Conservation (phyloP, 2,888 invertebrate genomes). For the Ectropis crepuscularia region DNA sequence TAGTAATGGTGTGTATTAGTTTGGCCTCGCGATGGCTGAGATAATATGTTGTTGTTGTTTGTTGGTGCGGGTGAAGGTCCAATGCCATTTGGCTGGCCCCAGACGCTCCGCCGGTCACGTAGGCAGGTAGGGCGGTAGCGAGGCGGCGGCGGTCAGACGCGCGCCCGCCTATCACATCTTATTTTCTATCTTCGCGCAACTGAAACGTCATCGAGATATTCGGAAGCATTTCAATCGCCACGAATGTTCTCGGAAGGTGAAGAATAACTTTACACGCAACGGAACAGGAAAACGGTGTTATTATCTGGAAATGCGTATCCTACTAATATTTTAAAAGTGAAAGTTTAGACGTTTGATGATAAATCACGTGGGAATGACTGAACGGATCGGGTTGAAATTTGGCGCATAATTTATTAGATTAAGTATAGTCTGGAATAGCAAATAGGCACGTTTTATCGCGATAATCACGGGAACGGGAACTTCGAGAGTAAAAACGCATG, state of each 20-base stretch:
- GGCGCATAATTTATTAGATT: too few species aligned
- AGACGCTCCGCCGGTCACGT: constrained; percentile 68
- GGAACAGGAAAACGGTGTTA: constrained; percentile 19
- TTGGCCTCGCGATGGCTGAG: constrained; percentile 39
- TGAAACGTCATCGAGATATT: constrained; percentile 34
- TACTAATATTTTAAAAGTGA: neutral
- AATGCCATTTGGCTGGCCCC: constrained; percentile 47
- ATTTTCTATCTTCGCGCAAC: constrained; percentile 27
- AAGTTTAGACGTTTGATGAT: too few species aligned
- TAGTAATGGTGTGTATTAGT: constrained; percentile 36
- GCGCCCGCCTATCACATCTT: constrained; percentile 23
- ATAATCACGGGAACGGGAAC: too few species aligned
- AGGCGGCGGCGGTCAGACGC: neutral
- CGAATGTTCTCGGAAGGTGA: constrained; percentile 28
- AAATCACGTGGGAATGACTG: too few species aligned
- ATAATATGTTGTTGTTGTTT: constrained; percentile 44
- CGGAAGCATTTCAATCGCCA: constrained; percentile 24
- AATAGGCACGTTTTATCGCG: too few species aligned
- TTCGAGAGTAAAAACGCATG: too few species aligned
- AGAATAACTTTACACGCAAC: constrained; percentile 14
- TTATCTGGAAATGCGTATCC: neutral
- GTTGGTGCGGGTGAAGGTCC: constrained; percentile 54
- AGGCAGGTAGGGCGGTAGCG: constrained; percentile 48
- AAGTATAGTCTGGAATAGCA: too few species aligned
- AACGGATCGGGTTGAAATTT: too few species aligned